phyloP scores from a whole-genome alignment of 1,140 invertebrate genomes.

The Rhyzopertha dominica region DNA sequence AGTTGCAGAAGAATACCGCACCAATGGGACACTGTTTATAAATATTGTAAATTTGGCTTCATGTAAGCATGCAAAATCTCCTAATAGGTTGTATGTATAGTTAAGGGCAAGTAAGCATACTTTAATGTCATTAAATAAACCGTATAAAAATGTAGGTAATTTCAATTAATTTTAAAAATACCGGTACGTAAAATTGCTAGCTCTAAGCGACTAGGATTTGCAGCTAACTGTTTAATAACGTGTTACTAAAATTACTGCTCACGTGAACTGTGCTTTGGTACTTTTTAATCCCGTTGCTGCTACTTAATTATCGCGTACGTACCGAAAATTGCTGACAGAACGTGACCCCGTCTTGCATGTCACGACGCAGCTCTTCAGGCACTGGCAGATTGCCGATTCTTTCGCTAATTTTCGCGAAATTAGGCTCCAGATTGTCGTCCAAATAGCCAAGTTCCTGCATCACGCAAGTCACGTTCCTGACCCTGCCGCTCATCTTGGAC shows the following conservation, averaged over 20 bases:
- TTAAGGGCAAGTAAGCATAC: no score
- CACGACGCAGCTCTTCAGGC: slow-evolving; percentile 52
- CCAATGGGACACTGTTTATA: no score
- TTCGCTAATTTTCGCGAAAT: slow-evolving; percentile 56
- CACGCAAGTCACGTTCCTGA: slow-evolving; percentile 59
- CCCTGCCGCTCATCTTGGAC: slow-evolving; percentile 48
- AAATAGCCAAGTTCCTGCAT: slow-evolving; percentile 65
- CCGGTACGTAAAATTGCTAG: no score
- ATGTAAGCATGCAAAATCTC: no score
- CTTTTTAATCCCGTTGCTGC: background rate
- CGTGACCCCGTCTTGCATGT: slow-evolving; percentile 58
- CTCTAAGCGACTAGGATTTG: no score
- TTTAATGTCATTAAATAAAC: no score
- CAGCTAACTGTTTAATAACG: no score
- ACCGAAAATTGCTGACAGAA: slow-evolving; percentile 64
- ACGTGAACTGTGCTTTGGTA: background rate
- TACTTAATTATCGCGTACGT: slow-evolving; percentile 25
- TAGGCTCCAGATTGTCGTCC: slow-evolving; percentile 58
- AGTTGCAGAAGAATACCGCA: no score
- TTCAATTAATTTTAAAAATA: no score
- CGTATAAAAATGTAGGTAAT: no score
- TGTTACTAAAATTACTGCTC: background rate
- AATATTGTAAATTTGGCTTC: no score
- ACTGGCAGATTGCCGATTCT: slow-evolving; percentile 55
- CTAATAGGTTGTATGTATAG: no score